Evolutionary conservation across 2,113 vertebrate genomes (phyloP), one percentile per base, ranked within the genome.

Genomic region (Sigmodon hispidus): DNA sequence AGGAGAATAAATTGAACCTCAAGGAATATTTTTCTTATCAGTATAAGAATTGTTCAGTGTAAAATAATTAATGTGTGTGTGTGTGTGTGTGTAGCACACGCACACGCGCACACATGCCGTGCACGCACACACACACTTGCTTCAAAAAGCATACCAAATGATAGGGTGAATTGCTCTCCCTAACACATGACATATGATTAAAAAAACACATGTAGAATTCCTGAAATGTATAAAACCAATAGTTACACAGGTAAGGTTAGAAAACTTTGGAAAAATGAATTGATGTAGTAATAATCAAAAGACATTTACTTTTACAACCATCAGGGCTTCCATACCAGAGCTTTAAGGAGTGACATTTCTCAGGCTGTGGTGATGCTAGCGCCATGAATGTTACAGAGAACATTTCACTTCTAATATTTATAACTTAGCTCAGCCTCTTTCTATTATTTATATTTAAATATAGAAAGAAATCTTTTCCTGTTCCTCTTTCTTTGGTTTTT

Each of bases 381-480:
- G 96, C 91, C 97, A 90, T 86, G 98, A 96, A 96, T 97, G 95
- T 84, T 90, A 85, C 90, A 88, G 96, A 93, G 91, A 97, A 98
- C 96, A 98, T 97, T 98, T 98, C 97, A 98, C 80, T 97, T 97
- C 95, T 93, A 97, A 93, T 98, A 98, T 98, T 98, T 97, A 97
- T 98, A 97, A 86, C 95, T 96, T 97, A 93, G 98, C 98, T 97
- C 97, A 92, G 91, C 89, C 96, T 96, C 96, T 96, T 97, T 98
- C 97, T 94, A 94, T 97, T 97, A 98, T 98, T 97, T 97, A 97
- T 97, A 97, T 98, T 98, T 98, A 99, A 98, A 99, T 98, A 98
- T 98, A 99, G 98, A 98, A 98, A 96, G 97, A 48, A 96, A 97
- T 98, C 97, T 98, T 98, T 98, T 98, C 98, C 98, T 98, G 97